These are phyloP conservation scores for Chrysaora quinquecirrha DNA, from an alignment of 30 jellyfish, hydroid and myxozoan genomes.

Conservation along the genomic window DNA sequence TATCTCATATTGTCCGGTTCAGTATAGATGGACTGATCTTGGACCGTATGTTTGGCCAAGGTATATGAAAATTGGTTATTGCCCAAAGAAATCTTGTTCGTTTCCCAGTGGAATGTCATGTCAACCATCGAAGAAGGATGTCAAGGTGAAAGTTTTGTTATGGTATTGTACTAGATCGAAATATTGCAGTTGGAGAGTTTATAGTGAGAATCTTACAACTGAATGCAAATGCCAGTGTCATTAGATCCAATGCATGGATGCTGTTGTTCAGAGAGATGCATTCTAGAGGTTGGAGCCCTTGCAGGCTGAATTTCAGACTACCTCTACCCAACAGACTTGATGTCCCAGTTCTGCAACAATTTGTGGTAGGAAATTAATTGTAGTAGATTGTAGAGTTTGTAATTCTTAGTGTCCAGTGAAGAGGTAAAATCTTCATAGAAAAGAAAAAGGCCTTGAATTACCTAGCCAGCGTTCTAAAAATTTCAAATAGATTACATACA, in stretches of 20 bases:
- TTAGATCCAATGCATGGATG: slow-evolving; percentile 17
- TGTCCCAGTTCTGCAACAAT: too few species aligned
- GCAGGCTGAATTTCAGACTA: too few species aligned
- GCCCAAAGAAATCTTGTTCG: slow-evolving; percentile 65
- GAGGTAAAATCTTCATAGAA: too few species aligned
- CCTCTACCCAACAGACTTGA: too few species aligned
- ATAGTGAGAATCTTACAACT: slow-evolving; percentile 50
- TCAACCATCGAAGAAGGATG: slow-evolving; percentile 58
- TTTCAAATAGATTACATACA: too few species aligned
- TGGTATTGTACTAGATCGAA: slow-evolving; percentile 56
- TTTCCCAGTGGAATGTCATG: slow-evolving; percentile 75
- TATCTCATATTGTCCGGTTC: slow-evolving; percentile 75
- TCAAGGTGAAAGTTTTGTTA: slow-evolving; percentile 41
- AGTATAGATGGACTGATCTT: slow-evolving; percentile 69
- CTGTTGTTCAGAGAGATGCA: too few species aligned
- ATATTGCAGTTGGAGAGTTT: slow-evolving; percentile 51
- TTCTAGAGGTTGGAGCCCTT: too few species aligned
- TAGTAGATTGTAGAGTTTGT: too few species aligned
- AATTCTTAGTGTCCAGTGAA: too few species aligned
- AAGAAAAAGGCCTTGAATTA: too few species aligned
- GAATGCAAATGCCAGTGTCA: slow-evolving; percentile 35
- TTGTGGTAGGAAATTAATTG: too few species aligned
- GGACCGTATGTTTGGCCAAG: slow-evolving; percentile 83
- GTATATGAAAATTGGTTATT: slow-evolving; percentile 64
- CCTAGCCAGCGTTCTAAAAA: too few species aligned